Percentiles rank a stretch among this genome's conserved stretches.
These are phyloP conservation scores for Steinernema feltiae DNA, from an alignment of 1,140 invertebrate species.

Conservation along the genomic window DNA sequence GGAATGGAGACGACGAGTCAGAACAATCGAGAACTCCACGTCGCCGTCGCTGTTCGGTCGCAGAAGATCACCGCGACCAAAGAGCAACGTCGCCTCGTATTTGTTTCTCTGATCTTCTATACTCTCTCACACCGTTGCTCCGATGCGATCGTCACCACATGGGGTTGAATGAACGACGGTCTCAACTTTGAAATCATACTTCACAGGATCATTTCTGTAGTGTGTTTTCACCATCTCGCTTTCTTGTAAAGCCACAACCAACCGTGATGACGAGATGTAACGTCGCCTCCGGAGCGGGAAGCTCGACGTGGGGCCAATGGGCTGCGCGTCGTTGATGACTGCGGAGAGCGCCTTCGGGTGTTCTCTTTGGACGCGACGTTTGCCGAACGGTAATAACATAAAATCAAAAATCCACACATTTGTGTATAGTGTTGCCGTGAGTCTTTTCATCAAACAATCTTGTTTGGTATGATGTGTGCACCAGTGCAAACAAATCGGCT, in stretches of 20 bases:
- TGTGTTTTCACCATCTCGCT: neutral
- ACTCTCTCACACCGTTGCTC: neutral
- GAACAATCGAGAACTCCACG: slow-evolving; percentile 3
- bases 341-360: slow-evolving; percentile 10
- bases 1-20: too few species aligned
- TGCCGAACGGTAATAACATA: neutral
- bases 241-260: neutral
- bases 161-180: neutral
- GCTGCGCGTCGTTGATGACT: slow-evolving; percentile 15
- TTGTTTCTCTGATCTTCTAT: neutral
- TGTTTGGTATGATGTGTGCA: too few species aligned
- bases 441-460: too few species aligned
- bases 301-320: neutral
- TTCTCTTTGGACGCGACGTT: slow-evolving; percentile 7
- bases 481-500: too few species aligned
- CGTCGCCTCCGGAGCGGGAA: slow-evolving; percentile 10
- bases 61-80: neutral
- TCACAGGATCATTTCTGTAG: slow-evolving; percentile 15
- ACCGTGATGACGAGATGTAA: slow-evolving; percentile 12
- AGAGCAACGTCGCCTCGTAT: neutral
- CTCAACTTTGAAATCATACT: slow-evolving; percentile 3
- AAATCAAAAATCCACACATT: too few species aligned
- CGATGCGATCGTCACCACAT: neutral
- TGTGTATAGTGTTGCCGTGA: too few species aligned
- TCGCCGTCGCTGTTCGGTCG: neutral